Evolutionary conservation across 2,797 vertebrate genomes (phyloP), one percentile per base, ranked within the genome.

Genomic region (Gymnoscopelus braueri): DNA sequence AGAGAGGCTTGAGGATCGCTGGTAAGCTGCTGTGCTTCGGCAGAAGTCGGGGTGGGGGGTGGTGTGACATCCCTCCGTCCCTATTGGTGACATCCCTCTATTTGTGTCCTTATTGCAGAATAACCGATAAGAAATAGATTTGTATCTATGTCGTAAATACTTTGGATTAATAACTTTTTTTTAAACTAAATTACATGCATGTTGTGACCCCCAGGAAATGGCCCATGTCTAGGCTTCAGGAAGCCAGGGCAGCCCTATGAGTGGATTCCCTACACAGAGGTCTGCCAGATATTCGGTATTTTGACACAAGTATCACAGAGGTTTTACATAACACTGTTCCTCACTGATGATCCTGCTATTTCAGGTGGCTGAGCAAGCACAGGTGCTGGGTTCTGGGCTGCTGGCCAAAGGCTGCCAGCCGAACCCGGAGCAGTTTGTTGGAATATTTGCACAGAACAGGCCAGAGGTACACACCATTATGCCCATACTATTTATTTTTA

Each of bases 241-340:
- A 92, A 92, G 68, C 91, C 94, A 0, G 84, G 88, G 47, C 87
- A 94, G 81, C 91, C 93, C 11, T 94, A 95, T 71, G 29, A 95
- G 86, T 95, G 94, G 94, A 94, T 95, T 78, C 89, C 94, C 75
- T 95, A 95, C 82, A 67, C 83, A 4, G 89, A 95, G 92, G 94
- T 94, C 66, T 66, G 88, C 56, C 12, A 39, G 3, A 19, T 56
- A 2, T 49, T 50, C 2, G 24, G 7, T 32, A 5, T 35, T 69
- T 63, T 39, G 32, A 29, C 19, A 66, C 14, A 23, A 1, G 35
- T 32, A 1, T 57, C 13, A 7, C 0, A 13, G 4, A 24, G 4
- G 48, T 8, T 69, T 11, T 53, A 23, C 50, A 39, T 73, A 5
- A 23, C 23, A 44, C 6, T 44, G 3, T 71, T 39, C 1, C 2